Evolutionary conservation across 1,140 invertebrate genomes (phyloP), one percentile per base, ranked within the genome.

Genomic region (Wiebesia pumilae): DNA sequence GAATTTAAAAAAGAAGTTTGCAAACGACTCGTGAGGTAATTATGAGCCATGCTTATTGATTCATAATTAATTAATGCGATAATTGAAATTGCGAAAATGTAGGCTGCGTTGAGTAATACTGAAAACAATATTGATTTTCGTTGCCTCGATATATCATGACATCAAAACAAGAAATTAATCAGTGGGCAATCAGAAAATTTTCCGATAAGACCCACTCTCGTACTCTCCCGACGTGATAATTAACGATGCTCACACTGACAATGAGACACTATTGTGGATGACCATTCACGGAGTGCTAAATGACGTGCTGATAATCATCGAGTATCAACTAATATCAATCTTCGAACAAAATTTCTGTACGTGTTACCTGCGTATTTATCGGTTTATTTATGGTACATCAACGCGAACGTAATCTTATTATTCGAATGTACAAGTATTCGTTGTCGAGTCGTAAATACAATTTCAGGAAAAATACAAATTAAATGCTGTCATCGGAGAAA

Each of bases 121-220:
- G 58, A 38, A 38, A 40, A 24, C 40, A 4, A 30, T 78, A 84
- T 84, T 78, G 83, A 84, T 84, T 78, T 78, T 78, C 82, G 12
- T 54, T 73, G 19, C 16, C 35, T 12, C 38, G 16, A 19, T 35
- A 16, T 51, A 40, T 14, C 43, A 12, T 83, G 19, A 47, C 75
- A 30, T 33, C 65, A 24, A 69, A 54, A 80, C 84, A 81, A 65
- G 78, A 81, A 85, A 85, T 85, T 85, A 80, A 85, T 85, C 83
- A 69, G 75, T 33, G 75, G 62, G 58, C 83, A 84, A 84, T 84
- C 78, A 73, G 77, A 85, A 80, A 85, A 71, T 85, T 71, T 85
- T 27, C 77, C 77, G 35, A 85, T 85, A 84, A 84, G 75, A 79
- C 58, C 47, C 51, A 71, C 21, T 58, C 40, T 1, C 35, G 27